These are phyloP conservation scores for Gymnorhina tibicen DNA, from an alignment of 2,113 vertebrate species.

Conservation along the genomic window DNA sequence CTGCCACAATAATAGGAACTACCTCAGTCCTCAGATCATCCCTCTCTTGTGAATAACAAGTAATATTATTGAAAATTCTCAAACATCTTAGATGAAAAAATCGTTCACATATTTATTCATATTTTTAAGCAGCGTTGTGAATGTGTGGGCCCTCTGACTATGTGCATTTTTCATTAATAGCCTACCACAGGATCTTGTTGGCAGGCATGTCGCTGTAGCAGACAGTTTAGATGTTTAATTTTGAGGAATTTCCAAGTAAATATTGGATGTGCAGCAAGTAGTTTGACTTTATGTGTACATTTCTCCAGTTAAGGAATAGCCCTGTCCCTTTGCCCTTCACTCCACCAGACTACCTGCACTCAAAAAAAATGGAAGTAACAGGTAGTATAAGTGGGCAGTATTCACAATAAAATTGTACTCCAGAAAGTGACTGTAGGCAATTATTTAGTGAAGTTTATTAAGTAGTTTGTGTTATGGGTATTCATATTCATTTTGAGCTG, in stretches of 20 bases:
- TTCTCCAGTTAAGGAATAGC: not conserved
- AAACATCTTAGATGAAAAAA: not conserved
- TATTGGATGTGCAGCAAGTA: not conserved
- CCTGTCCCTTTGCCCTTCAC: not conserved
- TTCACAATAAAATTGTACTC: not conserved
- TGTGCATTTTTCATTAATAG: slow-evolving; percentile 17
- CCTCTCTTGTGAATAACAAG: not conserved
- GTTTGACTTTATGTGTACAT: not conserved
- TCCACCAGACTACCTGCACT: not conserved
- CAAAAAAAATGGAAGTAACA: not conserved
- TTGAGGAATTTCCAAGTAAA: not conserved
- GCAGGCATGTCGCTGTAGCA: not conserved
- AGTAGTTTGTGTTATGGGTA: not conserved
- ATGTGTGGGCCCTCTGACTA: slow-evolving; percentile 2
- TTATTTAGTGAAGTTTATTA: not conserved
- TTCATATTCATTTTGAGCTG: not conserved
- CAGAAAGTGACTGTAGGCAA: not conserved
- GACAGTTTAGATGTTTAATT: not conserved
- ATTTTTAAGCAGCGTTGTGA: slow-evolving; percentile 10
- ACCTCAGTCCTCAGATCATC: not conserved
- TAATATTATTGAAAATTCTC: not conserved
- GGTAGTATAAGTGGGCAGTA: not conserved
- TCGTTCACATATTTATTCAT: slow-evolving; percentile 24
- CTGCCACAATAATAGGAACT: not conserved
- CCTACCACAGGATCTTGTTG: not conserved